phyloP scores from a whole-genome alignment of 64 coral and sea anemone species.

The Trachythela sp. region DNA sequence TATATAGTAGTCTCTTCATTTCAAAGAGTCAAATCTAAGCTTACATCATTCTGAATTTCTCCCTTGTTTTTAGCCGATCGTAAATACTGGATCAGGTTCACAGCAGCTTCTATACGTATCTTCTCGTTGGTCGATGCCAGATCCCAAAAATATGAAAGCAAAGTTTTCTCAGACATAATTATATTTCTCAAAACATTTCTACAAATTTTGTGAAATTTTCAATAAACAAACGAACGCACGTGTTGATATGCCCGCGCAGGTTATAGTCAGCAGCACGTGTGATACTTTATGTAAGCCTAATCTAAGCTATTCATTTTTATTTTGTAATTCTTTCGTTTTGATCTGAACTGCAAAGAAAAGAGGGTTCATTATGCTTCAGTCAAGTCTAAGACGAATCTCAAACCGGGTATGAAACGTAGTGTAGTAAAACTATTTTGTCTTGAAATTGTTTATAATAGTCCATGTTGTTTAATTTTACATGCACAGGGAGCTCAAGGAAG shows the following conservation, averaged over 20 bases:
- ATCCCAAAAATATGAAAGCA: constrained; percentile 76
- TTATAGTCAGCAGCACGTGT: background rate
- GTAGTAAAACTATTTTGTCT: background rate
- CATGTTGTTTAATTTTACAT: too few relatives aligned
- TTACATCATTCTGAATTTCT: background rate
- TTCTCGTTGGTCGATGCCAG: constrained; percentile 73
- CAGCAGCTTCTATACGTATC: constrained; percentile 63
- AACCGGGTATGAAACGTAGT: background rate
- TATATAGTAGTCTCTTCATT: too few relatives aligned
- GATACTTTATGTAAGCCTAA: background rate
- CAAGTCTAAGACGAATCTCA: background rate
- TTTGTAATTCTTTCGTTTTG: background rate
- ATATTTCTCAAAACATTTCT: background rate
- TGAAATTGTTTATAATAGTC: too few relatives aligned
- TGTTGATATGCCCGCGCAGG: background rate
- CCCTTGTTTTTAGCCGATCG: constrained; percentile 42
- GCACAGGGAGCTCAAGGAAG: too few relatives aligned
- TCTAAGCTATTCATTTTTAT: too few relatives aligned
- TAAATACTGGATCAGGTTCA: constrained; percentile 48
- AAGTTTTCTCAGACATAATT: constrained; percentile 62
- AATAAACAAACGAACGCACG: background rate
- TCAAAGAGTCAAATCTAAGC: background rate
- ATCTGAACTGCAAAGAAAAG: too few relatives aligned
- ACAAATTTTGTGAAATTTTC: background rate
- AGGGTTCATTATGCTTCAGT: background rate